Evolutionary conservation across 92 coral and sea anemone species (phyloP).

Genomic region (Palythoa grandiflora): DNA sequence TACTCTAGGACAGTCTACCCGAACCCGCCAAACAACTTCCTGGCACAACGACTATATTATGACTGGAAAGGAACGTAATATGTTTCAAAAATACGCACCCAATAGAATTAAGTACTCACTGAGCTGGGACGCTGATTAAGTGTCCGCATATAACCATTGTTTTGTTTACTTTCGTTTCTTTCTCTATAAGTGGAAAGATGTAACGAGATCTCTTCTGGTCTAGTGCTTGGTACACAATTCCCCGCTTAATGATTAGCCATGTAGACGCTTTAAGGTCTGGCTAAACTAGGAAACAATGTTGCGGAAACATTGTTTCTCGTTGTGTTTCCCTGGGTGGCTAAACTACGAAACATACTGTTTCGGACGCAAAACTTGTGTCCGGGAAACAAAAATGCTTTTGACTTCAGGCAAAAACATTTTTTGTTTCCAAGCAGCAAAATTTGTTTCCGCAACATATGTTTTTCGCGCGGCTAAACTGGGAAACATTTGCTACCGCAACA

Average conservation of each 20-base stretch:
- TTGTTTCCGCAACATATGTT: no score
- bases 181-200: background rate
- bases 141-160: background rate
- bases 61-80: background rate
- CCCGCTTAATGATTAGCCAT: background rate
- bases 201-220: background rate
- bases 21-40: background rate
- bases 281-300: no score
- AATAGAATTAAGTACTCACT: background rate
- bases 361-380: no score
- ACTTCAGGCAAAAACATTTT: no score
- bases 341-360: no score
- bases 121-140: background rate
- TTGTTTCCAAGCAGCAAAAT: no score
- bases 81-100: background rate
- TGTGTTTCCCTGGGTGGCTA: no score
- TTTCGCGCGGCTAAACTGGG: no score
- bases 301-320: no score
- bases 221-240: background rate
- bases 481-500: no score
- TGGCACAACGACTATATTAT: background rate
- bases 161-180: background rate
- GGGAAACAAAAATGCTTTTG: no score
- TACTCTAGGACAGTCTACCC: background rate
- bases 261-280: no score